Conservation (phyloP, 2,888 invertebrate genomes). For the Leucophenga maculata region DNA sequence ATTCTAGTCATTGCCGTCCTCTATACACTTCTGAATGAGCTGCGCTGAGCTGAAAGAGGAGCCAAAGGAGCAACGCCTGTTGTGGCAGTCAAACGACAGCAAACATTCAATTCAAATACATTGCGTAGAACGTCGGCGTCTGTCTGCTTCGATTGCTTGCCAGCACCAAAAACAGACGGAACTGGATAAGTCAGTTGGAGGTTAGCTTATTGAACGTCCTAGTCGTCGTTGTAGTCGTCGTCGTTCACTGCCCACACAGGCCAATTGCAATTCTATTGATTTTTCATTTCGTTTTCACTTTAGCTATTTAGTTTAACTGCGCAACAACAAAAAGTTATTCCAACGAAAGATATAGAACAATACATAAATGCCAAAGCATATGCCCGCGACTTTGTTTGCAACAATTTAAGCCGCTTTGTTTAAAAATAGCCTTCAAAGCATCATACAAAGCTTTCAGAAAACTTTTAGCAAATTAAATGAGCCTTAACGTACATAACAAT, state of each 20-base stretch:
- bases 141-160: not conserved
- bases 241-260: constrained; percentile 35
- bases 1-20: constrained; percentile 51
- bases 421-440: too few relatives aligned
- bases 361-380: constrained; percentile 4
- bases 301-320: constrained; percentile 37
- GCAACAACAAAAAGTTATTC: constrained; percentile 36
- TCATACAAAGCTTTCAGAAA: too few relatives aligned
- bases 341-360: constrained; percentile 38
- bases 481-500: too few relatives aligned
- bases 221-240: not conserved
- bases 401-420: too few relatives aligned
- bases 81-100: constrained; percentile 3
- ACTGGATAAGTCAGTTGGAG: not conserved
- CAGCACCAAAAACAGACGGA: not conserved
- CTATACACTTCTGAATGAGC: constrained; percentile 22
- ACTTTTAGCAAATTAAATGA: too few relatives aligned
- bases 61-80: not conserved
- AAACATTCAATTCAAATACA: constrained; percentile 23
- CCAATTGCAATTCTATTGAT: constrained; percentile 63
- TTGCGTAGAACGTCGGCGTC: not conserved
- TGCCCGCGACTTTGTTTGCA: too few relatives aligned
- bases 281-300: constrained; percentile 49
- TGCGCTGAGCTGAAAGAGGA: not conserved
- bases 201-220: constrained; percentile 1